Conservation (phyloP, 2,888 invertebrate genomes). For the Anarsia innoxiella region DNA sequence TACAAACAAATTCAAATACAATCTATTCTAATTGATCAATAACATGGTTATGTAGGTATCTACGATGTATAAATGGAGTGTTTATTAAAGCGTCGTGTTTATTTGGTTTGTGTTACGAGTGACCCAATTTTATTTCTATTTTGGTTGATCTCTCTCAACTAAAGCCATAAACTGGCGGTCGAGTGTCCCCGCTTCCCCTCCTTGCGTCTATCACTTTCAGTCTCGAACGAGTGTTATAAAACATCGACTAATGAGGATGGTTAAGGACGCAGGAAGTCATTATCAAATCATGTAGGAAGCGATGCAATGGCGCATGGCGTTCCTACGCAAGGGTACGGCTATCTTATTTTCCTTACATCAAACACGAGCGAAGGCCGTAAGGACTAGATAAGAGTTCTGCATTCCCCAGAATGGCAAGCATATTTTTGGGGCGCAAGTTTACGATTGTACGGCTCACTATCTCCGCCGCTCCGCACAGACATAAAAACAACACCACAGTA, state of each 20-base stretch:
- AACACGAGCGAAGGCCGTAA: constrained; percentile 18
- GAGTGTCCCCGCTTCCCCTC: constrained; percentile 17
- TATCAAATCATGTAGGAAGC: constrained; percentile 68
- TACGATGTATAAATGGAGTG: constrained; percentile 28
- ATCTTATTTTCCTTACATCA: constrained; percentile 30
- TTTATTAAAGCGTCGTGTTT: constrained; percentile 27
- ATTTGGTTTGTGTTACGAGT: constrained; percentile 34
- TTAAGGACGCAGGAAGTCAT: constrained; percentile 66
- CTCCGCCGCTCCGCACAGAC: constrained; percentile 26
- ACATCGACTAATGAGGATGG: constrained; percentile 58
- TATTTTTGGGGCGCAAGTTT: constrained; percentile 38
- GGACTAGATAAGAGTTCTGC: constrained; percentile 21
- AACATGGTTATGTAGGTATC: constrained; percentile 44
- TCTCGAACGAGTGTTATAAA: constrained; percentile 43
- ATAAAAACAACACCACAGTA: constrained; percentile 47
- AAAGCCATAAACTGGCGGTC: constrained; percentile 27
- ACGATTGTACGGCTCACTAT: constrained; percentile 39
- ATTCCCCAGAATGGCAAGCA: constrained; percentile 28
- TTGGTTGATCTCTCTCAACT: constrained; percentile 31
- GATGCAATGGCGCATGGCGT: constrained; percentile 14
- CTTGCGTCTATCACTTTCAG: constrained; percentile 20
- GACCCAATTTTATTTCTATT: constrained; percentile 53
- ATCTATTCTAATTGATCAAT: constrained; percentile 40
- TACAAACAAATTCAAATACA: constrained; percentile 54
- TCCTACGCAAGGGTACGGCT: constrained; percentile 24